Evolutionary conservation across 2,797 vertebrate species (phyloP).

Genomic region (Lepilemur ruficaudatus): DNA sequence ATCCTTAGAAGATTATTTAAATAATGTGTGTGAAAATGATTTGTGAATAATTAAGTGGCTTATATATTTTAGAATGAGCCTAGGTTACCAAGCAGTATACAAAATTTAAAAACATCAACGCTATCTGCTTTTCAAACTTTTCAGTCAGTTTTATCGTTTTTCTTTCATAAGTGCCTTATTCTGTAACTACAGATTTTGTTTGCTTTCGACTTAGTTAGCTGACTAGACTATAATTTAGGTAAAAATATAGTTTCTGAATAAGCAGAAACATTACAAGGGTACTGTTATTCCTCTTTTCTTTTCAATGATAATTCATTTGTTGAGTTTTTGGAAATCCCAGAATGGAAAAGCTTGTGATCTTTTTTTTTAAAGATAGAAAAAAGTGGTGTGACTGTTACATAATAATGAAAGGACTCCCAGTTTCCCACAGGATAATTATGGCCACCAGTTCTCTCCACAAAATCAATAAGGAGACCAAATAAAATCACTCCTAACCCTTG

Average conservation of each 20-base stretch:
- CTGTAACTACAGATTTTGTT: background rate
- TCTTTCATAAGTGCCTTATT: constrained; percentile 5
- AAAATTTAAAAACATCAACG: background rate
- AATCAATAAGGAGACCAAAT: background rate
- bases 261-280: background rate
- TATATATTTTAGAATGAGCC: background rate
- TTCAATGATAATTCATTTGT: background rate
- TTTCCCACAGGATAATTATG: background rate
- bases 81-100: background rate
- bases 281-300: background rate
- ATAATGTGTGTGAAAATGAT: background rate
- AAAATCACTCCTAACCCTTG: background rate
- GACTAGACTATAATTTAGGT: background rate
- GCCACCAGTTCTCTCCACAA: background rate
- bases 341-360: background rate
- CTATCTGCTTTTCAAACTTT: background rate
- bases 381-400: background rate
- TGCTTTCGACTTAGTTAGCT: background rate
- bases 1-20: background rate
- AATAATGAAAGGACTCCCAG: background rate
- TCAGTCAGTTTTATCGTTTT: background rate
- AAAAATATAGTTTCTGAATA: background rate
- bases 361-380: background rate
- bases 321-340: background rate
- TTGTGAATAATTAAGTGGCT: background rate